Evolutionary conservation across 2,888 invertebrate genomes (phyloP), one percentile per base, ranked within the genome.

Genomic region (Carcina quercana): DNA sequence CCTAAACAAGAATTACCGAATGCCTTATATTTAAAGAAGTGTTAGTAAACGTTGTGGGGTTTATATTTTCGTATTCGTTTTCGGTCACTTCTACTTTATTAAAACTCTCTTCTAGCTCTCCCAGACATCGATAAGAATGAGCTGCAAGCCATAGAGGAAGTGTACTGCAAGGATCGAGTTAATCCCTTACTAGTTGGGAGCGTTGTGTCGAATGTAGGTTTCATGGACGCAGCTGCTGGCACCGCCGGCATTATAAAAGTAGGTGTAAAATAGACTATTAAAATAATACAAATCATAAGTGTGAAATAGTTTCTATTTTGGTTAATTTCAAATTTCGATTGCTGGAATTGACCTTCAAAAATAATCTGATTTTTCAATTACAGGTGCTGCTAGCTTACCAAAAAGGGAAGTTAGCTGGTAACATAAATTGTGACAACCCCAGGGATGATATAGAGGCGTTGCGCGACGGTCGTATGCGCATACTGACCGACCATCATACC

Each of bases 401-500:
- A 50, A 76, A 75, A 11, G 89, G 89, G 1, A 44, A 73, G 5
- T 76, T 94, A 30, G 92, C 94, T 0, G 89, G 88, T 0, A 94
- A 94, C 64, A 70, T 94, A 8, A 88, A 94, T 59, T 92, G 79
- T 56, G 71, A 82, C 0, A 69, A 58, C 1, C 90, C 93, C 0
- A 73, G 86, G 2, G 61, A 73, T 15, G 86, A 85, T 25, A 47
- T 87, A 0, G 64, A 66, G 13, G 85, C 85, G 11, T 47, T 89
- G 5, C 67, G 70, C 3, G 85, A 87, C 2, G 87, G 86, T 0
- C 69, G 80, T 24, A 64, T 87, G 21, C 51, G 78, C 50, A 83
- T 93, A 5, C 82, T 92, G 3, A 82, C 82, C 0, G 88, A 85
- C 30, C 78, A 69, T 69, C 84, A 58, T 34, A 75, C 50, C 0